A percentile compares a stretch with the other conserved stretches of the same genome.
These are phyloP conservation scores for Pararge aegeria DNA, from an alignment of 1,140 invertebrate species.

Conservation along the genomic window DNA sequence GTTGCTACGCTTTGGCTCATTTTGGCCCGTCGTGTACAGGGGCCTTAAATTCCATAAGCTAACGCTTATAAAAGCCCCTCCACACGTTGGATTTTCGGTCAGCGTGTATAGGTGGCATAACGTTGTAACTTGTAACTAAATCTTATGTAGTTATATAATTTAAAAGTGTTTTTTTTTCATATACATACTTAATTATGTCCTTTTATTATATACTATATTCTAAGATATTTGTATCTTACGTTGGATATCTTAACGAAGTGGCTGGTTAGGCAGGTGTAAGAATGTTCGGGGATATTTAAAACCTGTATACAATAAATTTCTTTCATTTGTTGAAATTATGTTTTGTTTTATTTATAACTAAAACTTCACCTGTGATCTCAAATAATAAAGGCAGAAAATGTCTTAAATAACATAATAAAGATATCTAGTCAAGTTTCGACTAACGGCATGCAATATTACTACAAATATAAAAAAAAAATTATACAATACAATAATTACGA, in stretches of 20 bases:
- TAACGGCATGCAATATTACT: too few species aligned
- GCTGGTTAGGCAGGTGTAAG: slow-evolving; percentile 73
- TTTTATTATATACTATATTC: slow-evolving; percentile 61
- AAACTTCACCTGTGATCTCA: background rate
- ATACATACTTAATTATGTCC: slow-evolving; percentile 66
- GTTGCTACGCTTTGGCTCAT: background rate
- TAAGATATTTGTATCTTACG: slow-evolving; percentile 74
- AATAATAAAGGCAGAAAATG: too few species aligned
- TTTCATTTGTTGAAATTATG: slow-evolving; percentile 76
- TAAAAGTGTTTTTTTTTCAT: slow-evolving; percentile 58
- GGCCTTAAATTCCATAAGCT: background rate
- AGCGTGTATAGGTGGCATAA: background rate
- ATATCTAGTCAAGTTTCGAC: too few species aligned
- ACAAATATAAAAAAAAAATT: too few species aligned
- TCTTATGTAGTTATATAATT: slow-evolving; percentile 58
- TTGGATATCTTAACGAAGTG: slow-evolving; percentile 69
- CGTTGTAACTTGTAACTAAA: slow-evolving; percentile 36
- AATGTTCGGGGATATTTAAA: slow-evolving; percentile 76
- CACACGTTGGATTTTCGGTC: background rate
- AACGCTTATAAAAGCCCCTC: slow-evolving; percentile 18
- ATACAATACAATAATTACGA: too few species aligned
- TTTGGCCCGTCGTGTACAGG: background rate
- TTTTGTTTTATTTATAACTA: slow-evolving; percentile 61
- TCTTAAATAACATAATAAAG: too few species aligned
- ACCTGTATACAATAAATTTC: slow-evolving; percentile 80